Evolutionary conservation across 2,888 invertebrate genomes (phyloP).

Genomic region (Chymomyza caudatula): DNA sequence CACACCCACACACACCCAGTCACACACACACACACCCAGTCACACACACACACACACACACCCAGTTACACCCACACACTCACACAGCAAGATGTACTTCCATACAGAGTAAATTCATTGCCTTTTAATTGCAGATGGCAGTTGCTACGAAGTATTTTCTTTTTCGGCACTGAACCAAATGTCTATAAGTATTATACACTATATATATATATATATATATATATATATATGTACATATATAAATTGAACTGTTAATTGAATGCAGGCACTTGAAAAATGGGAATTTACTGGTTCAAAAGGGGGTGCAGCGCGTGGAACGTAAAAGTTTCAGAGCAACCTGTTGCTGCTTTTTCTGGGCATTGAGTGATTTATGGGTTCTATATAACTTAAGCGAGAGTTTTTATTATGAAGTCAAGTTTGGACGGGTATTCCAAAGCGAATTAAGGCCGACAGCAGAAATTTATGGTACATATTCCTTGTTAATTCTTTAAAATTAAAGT

Average conservation of each 20-base stretch:
- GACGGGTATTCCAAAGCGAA: not conserved
- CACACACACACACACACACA: conserved; percentile 8
- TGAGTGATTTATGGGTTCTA: conserved; percentile 26
- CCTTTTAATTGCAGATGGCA: conserved; percentile 72
- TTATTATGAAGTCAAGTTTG: not conserved
- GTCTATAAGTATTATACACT: conserved; percentile 7
- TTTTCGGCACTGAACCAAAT: not conserved
- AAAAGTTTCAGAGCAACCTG: conserved; percentile 48
- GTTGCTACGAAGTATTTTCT: conserved; percentile 19
- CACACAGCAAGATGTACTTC: no score
- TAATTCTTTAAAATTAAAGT: not conserved
- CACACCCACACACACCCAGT: not conserved
- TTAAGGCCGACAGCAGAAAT: not conserved
- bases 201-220: no score
- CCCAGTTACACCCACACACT: conserved; percentile 1
- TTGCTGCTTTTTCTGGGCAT: conserved; percentile 23
- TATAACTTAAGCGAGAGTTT: not conserved
- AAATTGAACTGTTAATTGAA: conserved; percentile 68
- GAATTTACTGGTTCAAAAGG: not conserved
- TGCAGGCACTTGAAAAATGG: conserved; percentile 62
- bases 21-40: no score
- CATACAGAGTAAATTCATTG: conserved; percentile 57
- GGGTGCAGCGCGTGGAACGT: not conserved
- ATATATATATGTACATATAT: conserved; percentile 53
- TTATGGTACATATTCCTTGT: not conserved